Conservation (phyloP, 1,140 invertebrate genomes). For the Maconellicoccus hirsutus region DNA sequence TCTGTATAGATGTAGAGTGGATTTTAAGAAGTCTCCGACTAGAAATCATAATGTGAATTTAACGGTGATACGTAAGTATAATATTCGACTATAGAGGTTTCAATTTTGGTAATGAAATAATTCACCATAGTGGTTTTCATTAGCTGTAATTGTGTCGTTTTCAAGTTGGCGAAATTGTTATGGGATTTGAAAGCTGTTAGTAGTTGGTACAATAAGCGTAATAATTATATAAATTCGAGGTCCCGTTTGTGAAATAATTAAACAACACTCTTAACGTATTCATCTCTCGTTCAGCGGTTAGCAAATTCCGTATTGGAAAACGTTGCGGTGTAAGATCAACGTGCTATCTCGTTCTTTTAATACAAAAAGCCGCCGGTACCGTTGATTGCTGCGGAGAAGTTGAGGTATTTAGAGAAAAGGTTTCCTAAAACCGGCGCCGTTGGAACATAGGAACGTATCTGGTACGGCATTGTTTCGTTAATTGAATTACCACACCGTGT, state of each 20-base stretch:
- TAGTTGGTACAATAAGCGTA: not conserved
- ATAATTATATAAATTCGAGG: not conserved
- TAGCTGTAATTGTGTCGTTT: not conserved
- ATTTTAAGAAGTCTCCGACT: constrained; percentile 68
- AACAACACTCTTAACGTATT: constrained; percentile 4
- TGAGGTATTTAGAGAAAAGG: too few species aligned
- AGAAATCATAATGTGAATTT: constrained; percentile 66
- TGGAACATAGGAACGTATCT: not conserved
- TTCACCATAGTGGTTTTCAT: not conserved
- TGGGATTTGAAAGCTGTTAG: not conserved
- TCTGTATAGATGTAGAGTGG: constrained; percentile 62
- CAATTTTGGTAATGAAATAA: not conserved
- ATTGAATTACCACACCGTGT: not conserved
- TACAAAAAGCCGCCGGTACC: not conserved
- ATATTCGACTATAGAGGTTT: not conserved
- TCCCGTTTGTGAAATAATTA: not conserved
- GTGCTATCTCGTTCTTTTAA: not conserved
- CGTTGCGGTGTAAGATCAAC: not conserved
- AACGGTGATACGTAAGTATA: constrained; percentile 63
- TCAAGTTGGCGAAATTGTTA: not conserved
- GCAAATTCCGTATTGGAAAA: not conserved
- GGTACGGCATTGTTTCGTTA: not conserved
- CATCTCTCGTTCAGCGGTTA: not conserved
- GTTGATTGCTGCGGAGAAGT: too few species aligned
- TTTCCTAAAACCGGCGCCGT: too few species aligned